phyloP scores from a whole-genome alignment of 2,797 vertebrate species.

The Sebastes dallii region DNA sequence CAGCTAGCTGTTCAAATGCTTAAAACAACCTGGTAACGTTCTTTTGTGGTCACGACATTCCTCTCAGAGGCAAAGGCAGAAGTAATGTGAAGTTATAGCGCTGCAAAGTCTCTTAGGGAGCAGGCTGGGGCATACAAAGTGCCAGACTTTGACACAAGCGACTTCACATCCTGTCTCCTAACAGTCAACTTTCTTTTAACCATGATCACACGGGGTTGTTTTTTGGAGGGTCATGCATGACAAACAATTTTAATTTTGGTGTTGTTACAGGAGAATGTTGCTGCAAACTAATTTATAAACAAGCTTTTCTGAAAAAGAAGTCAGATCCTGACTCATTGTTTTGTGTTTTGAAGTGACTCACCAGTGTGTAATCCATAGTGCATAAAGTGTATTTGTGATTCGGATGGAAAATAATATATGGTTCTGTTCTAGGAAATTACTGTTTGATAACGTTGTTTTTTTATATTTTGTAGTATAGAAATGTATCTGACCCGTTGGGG shows the following conservation, averaged over 20 bases:
- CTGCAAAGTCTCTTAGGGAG: not conserved
- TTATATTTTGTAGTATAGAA: not conserved
- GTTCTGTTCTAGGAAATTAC: not conserved
- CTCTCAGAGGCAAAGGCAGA: not conserved
- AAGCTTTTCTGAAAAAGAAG: not conserved
- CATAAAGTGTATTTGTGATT: not conserved
- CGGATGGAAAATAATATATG: not conserved
- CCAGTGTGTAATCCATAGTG: not conserved
- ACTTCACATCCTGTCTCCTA: not conserved
- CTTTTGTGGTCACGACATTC: not conserved
- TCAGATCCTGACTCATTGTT: not conserved
- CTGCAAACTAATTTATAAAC: too few relatives aligned
- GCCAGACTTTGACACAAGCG: not conserved
- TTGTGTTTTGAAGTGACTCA: not conserved
- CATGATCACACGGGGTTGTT: not conserved
- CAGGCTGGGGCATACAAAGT: not conserved
- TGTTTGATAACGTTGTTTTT: not conserved
- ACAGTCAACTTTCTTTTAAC: not conserved
- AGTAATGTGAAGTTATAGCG: not conserved
- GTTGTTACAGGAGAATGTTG: not conserved
- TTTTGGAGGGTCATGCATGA: not conserved
- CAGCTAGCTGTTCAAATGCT: not conserved
- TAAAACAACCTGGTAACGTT: not conserved
- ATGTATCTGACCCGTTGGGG: not conserved
- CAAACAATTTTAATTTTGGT: not conserved